Conservation (phyloP, 2,797 vertebrate species). For the Aulostomus chinensis region DNA sequence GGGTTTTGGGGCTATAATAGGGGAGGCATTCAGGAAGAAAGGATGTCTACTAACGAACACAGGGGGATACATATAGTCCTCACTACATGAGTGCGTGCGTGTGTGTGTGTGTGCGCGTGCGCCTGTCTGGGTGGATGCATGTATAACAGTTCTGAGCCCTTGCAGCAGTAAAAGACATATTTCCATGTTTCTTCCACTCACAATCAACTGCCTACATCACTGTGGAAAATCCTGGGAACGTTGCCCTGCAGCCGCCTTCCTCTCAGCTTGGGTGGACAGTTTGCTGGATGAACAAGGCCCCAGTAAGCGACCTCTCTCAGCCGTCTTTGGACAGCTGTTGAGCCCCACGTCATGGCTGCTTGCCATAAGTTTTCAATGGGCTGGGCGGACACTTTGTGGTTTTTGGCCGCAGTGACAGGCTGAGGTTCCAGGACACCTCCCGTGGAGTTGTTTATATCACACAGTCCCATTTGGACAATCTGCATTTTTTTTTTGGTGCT, state of each 20-base stretch:
- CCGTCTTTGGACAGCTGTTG: constrained; percentile 59
- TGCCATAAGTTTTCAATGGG: constrained; percentile 50
- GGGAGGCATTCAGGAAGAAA: constrained; percentile 68
- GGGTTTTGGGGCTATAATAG: constrained; percentile 72
- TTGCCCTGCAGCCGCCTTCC: constrained; percentile 21
- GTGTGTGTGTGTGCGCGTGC: too few species aligned
- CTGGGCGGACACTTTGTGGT: constrained; percentile 50
- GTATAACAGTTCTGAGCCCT: constrained; percentile 41
- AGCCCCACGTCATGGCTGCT: constrained; percentile 53
- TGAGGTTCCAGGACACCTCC: constrained; percentile 45
- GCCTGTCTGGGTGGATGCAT: constrained; percentile 40
- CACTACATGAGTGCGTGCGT: too few species aligned
- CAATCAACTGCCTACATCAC: constrained; percentile 1
- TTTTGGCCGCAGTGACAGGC: constrained; percentile 48
- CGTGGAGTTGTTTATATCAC: constrained; percentile 50
- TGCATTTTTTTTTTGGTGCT: constrained; percentile 21
- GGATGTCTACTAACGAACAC: constrained; percentile 64
- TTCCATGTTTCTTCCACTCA: constrained; percentile 38
- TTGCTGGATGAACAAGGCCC: constrained; percentile 44
- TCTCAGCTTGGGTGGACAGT: constrained; percentile 26
- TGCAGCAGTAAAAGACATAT: constrained; percentile 40
- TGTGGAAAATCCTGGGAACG: constrained; percentile 53
- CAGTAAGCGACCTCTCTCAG: constrained; percentile 57
- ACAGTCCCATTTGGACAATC: constrained; percentile 53
- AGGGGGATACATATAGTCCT: constrained; percentile 52